Conservation (phyloP, 2,113 vertebrate genomes). For the Cavia aperea region DNA sequence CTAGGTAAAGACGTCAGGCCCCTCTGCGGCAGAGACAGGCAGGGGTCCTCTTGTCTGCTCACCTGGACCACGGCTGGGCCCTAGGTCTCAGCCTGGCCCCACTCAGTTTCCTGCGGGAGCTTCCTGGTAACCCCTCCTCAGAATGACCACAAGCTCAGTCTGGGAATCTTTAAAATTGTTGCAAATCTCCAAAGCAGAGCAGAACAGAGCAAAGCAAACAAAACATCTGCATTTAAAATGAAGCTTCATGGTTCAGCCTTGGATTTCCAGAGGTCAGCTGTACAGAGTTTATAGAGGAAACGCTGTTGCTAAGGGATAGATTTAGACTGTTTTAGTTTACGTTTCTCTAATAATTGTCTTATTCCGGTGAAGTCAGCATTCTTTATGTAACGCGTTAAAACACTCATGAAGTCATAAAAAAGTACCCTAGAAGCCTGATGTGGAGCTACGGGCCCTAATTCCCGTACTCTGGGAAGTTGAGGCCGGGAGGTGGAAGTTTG, state of each 20-base stretch:
- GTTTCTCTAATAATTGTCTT: background rate
- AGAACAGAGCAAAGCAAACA: background rate
- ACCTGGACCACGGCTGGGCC: no score
- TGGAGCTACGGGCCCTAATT: background rate
- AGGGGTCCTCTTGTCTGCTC: no score
- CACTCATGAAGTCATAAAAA: background rate
- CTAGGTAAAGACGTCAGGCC: background rate
- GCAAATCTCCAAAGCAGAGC: background rate
- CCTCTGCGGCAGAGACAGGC: no score
- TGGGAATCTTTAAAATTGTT: background rate
- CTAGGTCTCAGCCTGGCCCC: background rate
- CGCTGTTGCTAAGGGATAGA: background rate
- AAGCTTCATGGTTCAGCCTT: no score
- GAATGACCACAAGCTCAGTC: background rate
- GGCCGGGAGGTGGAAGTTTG: background rate
- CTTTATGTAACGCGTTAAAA: background rate
- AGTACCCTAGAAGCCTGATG: background rate
- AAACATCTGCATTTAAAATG: background rate
- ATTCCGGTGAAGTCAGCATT: background rate
- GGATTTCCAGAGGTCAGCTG: background rate
- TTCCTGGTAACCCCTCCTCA: background rate
- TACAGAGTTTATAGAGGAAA: background rate
- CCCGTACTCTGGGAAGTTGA: background rate
- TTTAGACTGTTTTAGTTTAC: background rate
- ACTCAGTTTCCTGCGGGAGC: background rate